Evolutionary conservation across 2,113 vertebrate genomes (phyloP).

Genomic region (Protobothrops flavoviridis): DNA sequence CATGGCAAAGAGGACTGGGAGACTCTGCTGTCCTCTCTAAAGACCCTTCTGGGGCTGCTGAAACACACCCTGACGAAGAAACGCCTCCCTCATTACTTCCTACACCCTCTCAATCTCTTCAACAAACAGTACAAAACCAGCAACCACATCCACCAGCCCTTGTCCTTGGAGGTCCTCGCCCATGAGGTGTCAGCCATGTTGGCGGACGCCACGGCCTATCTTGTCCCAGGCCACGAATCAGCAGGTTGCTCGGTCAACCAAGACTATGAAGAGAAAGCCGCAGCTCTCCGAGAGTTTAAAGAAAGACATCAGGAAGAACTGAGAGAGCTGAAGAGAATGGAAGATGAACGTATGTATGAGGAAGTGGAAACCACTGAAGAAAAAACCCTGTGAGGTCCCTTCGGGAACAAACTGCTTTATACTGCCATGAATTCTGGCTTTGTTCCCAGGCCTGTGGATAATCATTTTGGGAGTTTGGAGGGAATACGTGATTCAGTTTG

Average conservation of each 20-base stretch:
- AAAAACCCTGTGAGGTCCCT: neutral
- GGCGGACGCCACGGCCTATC: neutral
- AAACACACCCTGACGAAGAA: neutral
- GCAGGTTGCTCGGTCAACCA: neutral
- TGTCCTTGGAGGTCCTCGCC: neutral
- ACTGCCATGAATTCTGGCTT: neutral
- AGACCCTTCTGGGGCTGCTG: neutral
- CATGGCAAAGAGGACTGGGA: neutral
- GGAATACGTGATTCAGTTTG: neutral
- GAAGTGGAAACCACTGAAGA: neutral
- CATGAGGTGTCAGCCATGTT: neutral
- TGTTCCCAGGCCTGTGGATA: neutral
- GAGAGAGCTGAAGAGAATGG: conserved; percentile 1
- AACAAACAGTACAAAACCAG: neutral
- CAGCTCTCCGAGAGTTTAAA: neutral
- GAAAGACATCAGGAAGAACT: neutral
- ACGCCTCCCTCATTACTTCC: conserved; percentile 13
- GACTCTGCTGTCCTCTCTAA: neutral
- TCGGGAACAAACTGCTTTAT: neutral
- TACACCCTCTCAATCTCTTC: neutral
- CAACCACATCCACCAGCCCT: neutral
- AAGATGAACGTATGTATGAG: conserved; percentile 1
- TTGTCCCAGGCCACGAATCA: neutral
- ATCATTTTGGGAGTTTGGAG: neutral
- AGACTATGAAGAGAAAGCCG: neutral